phyloP scores from a whole-genome alignment of 2,113 vertebrate species.

The Bombycilla garrulus region DNA sequence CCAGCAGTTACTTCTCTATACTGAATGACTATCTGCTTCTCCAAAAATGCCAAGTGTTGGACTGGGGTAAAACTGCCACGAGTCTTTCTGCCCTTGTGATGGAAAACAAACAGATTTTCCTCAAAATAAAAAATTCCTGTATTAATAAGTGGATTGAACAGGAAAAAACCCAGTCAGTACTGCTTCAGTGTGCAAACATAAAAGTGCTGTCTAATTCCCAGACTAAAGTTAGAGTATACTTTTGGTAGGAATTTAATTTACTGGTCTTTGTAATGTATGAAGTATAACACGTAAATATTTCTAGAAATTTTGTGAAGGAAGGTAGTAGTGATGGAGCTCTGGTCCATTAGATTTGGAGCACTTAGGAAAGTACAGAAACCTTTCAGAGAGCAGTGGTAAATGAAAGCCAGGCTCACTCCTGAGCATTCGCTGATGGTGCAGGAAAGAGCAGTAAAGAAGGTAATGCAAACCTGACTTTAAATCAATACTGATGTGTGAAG shows the following conservation, averaged over 20 bases:
- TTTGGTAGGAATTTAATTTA: not conserved
- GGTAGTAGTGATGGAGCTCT: not conserved
- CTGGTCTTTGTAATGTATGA: not conserved
- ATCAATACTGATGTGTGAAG: not conserved
- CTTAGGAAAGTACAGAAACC: not conserved
- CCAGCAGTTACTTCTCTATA: not conserved
- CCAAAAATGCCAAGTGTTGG: not conserved
- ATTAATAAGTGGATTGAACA: not conserved
- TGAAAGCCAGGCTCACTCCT: not conserved
- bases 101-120: not conserved
- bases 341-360: not conserved
- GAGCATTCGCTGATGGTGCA: not conserved
- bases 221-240: not conserved
- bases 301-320: not conserved
- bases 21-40: not conserved
- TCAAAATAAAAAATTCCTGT: not conserved
- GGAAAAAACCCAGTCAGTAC: not conserved
- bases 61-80: not conserved
- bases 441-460: not conserved
- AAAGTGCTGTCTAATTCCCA: not conserved
- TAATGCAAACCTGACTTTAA: not conserved
- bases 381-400: not conserved
- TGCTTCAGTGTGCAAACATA: not conserved
- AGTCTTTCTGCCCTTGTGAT: not conserved
- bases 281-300: not conserved